Evolutionary conservation across 2,797 vertebrate genomes (phyloP).

Genomic region (Mormyrops boulengeri): DNA sequence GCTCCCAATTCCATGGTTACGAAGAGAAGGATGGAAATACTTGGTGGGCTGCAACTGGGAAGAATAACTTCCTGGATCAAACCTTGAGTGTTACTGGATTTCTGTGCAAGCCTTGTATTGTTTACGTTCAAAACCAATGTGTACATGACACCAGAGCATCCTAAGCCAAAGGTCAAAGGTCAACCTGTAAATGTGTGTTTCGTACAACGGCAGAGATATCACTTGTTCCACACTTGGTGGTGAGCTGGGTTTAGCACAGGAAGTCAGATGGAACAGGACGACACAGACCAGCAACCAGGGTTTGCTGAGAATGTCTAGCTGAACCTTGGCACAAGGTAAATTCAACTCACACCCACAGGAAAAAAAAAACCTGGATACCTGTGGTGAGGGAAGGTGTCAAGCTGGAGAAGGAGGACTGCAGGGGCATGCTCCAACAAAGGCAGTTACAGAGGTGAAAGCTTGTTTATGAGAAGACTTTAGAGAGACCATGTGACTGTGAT

Average conservation of each 20-base stretch:
- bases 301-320: not conserved
- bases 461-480: not conserved
- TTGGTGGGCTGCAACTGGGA: not conserved
- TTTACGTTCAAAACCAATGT: not conserved
- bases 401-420: not conserved
- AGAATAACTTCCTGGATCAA: not conserved
- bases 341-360: not conserved
- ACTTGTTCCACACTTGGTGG: not conserved
- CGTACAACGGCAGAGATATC: not conserved
- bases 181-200: not conserved
- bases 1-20: not conserved
- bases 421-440: not conserved
- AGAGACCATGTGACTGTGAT: conserved; percentile 52
- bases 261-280: not conserved
- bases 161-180: not conserved
- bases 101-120: not conserved
- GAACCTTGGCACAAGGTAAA: not conserved
- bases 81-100: not conserved
- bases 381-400: not conserved
- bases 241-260: not conserved
- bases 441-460: not conserved
- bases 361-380: not conserved
- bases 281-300: not conserved
- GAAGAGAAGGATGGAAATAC: not conserved
- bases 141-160: not conserved